A percentile compares a stretch with the other conserved stretches of the same genome.
These are phyloP conservation scores for Idaea biselata DNA, from an alignment of 2,888 invertebrate species.

Conservation along the genomic window DNA sequence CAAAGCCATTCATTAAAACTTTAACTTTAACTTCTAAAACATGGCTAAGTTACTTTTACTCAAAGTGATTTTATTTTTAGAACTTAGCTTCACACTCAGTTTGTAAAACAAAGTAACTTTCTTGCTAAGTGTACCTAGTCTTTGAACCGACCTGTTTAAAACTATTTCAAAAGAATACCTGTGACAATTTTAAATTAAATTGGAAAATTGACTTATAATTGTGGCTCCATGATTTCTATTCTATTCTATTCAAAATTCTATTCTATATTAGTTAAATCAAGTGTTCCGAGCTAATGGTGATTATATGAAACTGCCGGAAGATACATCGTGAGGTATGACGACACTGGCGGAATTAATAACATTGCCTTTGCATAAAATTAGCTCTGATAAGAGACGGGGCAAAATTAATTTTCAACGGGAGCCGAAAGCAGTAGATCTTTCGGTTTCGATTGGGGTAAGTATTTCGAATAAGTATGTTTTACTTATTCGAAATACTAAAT, in stretches of 20 bases:
- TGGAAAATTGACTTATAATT: no score
- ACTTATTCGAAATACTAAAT: no score
- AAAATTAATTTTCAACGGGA: neutral
- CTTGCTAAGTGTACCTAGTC: neutral
- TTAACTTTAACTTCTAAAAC: neutral
- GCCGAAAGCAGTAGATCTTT: neutral
- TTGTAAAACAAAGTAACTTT: conserved; percentile 2
- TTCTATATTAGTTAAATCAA: neutral
- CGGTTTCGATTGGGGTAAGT: neutral
- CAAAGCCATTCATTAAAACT: no score
- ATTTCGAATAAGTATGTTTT: neutral
- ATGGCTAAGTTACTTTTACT: neutral
- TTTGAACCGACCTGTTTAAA: neutral
- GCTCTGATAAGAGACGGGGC: conserved; percentile 4
- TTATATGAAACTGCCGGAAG: neutral
- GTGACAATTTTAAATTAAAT: no score
- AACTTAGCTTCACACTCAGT: conserved; percentile 10
- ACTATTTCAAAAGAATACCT: neutral
- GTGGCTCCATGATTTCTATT: no score
- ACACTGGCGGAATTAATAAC: conserved; percentile 24
- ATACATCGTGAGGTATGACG: conserved; percentile 6
- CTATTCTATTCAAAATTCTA: no score
- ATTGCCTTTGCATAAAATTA: conserved; percentile 30
- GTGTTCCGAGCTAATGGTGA: neutral
- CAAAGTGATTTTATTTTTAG: conserved; percentile 34